These are phyloP conservation scores for Zaprionus tsacasi DNA, from an alignment of 1,140 invertebrate genomes.

Conservation along the genomic window DNA sequence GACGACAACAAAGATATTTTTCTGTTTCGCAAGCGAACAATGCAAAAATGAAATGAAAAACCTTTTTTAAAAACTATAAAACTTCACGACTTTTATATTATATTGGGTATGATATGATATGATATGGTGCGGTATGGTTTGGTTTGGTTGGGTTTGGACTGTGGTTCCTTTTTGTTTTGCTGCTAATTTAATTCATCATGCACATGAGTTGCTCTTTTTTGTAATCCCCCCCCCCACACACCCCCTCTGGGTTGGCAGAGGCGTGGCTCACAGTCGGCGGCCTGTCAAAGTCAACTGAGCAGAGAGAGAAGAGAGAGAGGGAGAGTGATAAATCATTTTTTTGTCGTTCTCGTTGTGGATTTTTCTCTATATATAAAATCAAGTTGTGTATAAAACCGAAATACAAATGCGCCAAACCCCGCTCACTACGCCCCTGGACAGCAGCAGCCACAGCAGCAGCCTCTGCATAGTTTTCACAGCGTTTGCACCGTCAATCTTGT, in stretches of 20 bases:
- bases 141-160: not conserved
- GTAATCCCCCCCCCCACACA: conserved; percentile 60
- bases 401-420: conserved; percentile 65
- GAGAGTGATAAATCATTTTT: conserved; percentile 78
- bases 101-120: not conserved
- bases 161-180: conserved; percentile 32
- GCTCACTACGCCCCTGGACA: not conserved
- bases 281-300: conserved; percentile 74
- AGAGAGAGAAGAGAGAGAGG: not conserved
- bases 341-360: conserved; percentile 28
- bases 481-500: conserved; percentile 16
- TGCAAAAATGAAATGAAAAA: conserved; percentile 78
- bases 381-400: conserved; percentile 37
- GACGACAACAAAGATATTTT: conserved; percentile 75
- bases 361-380: conserved; percentile 21
- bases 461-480: conserved; percentile 33
- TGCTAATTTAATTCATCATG: conserved; percentile 82
- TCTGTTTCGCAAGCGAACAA: conserved; percentile 81
- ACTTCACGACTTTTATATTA: conserved; percentile 21
- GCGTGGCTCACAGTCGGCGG: conserved; percentile 40
- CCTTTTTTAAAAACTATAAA: conserved; percentile 74
- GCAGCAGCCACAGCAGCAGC: conserved; percentile 7
- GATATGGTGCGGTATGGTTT: not conserved
- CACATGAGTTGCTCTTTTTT: conserved; percentile 80
- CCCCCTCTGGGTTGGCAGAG: not conserved